phyloP scores from a whole-genome alignment of 2,113 vertebrate species.

The Mionectes macconnelli region DNA sequence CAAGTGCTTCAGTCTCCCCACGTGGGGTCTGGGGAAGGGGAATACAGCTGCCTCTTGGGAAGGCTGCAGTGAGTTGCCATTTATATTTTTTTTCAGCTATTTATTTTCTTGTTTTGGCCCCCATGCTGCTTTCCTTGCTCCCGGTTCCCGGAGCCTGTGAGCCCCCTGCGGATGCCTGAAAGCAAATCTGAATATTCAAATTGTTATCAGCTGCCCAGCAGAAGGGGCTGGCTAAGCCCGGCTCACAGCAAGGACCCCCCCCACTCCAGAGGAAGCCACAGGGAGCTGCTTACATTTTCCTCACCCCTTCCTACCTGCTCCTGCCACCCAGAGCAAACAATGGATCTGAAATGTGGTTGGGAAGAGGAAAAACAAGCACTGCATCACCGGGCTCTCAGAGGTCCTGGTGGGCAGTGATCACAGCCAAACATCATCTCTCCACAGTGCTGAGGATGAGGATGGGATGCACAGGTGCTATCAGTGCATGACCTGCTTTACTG shows the following conservation, averaged over 20 bases:
- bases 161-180: constrained; percentile 64
- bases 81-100: constrained; percentile 58
- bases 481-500: not conserved
- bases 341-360: accelerated
- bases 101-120: constrained; percentile 54
- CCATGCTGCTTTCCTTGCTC: constrained; percentile 62
- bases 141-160: constrained; percentile 9
- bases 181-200: constrained; percentile 71
- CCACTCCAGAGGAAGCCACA: constrained; percentile 10
- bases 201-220: constrained; percentile 74
- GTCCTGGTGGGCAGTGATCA: not conserved
- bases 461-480: not conserved
- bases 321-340: constrained; percentile 1
- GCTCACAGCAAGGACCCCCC: constrained; percentile 26
- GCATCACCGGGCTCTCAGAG: not conserved
- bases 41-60: constrained; percentile 9
- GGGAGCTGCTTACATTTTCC: constrained; percentile 26
- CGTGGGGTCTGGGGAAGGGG: constrained; percentile 13
- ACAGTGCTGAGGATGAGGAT: accelerated
- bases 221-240: constrained; percentile 52
- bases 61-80: not conserved
- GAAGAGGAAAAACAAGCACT: not conserved
- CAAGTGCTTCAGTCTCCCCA: constrained; percentile 18
- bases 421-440: not conserved
- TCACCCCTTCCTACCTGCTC: not conserved